Conservation (phyloP, 2,888 invertebrate genomes). For the Protonemura montana region DNA sequence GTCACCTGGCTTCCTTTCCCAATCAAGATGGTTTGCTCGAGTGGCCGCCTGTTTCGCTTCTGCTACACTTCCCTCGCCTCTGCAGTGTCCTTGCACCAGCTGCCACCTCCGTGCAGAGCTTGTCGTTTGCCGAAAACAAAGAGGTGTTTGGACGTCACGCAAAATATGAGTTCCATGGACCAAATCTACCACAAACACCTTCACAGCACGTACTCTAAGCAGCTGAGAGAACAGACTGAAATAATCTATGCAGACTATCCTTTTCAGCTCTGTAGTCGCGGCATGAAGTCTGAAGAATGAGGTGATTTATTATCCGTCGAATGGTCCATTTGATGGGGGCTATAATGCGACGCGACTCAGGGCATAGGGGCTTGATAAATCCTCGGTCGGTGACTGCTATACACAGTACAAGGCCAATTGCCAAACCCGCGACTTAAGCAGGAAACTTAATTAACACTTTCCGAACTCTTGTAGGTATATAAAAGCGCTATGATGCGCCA, state of each 20-base stretch:
- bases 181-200: conserved; percentile 9
- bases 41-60: neutral
- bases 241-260: neutral
- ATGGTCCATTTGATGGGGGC: neutral
- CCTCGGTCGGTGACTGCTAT: neutral
- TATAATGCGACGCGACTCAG: neutral
- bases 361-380: neutral
- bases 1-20: conserved; percentile 22
- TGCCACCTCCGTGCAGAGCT: neutral
- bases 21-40: conserved; percentile 33
- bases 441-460: neutral
- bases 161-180: neutral
- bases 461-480: neutral
- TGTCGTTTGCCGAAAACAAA: neutral
- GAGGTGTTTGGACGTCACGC: neutral
- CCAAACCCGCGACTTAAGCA: neutral
- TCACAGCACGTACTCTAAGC: conserved; percentile 9
- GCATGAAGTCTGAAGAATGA: neutral
- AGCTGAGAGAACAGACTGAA: conserved; percentile 14
- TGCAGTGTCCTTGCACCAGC: neutral
- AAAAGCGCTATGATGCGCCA: neutral
- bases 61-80: neutral
- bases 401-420: neutral
- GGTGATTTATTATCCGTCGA: conserved; percentile 1
- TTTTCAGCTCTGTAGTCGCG: neutral